phyloP scores from a whole-genome alignment of 2,888 invertebrate genomes.

The Cantharis rustica region DNA sequence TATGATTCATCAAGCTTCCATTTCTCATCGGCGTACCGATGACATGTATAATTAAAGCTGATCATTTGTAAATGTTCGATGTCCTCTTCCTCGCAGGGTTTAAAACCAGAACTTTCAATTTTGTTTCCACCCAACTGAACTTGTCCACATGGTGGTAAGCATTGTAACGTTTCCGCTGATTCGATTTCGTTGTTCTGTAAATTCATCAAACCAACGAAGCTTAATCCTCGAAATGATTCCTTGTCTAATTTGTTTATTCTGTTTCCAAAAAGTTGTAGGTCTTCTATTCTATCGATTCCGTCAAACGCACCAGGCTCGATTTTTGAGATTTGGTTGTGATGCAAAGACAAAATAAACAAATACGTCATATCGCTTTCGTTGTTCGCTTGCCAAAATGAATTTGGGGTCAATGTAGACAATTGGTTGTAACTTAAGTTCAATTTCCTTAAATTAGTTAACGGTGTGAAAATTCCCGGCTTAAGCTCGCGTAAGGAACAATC shows the following conservation, averaged over 20 bases:
- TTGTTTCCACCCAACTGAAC: constrained; percentile 15
- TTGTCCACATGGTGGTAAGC: constrained; percentile 12
- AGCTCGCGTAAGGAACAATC: constrained; percentile 5
- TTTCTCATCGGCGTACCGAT: constrained; percentile 5
- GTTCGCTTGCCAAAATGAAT: constrained; percentile 12
- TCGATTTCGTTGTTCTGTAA: constrained; percentile 16
- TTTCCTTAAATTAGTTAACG: constrained; percentile 9
- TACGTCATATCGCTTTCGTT: constrained; percentile 14
- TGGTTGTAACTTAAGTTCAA: constrained; percentile 16
- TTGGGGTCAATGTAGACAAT: constrained; percentile 7
- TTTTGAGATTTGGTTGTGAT: constrained; percentile 9
- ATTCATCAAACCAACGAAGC: constrained; percentile 11
- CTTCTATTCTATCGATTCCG: constrained; percentile 21
- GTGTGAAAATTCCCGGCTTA: constrained; percentile 5
- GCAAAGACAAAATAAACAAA: constrained; percentile 11
- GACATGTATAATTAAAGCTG: constrained; percentile 14
- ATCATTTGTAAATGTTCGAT: constrained; percentile 14
- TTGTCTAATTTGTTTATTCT: not conserved
- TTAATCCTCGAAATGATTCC: constrained; percentile 9
- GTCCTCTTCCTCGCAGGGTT: constrained; percentile 7
- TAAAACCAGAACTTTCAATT: constrained; percentile 7
- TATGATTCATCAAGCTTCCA: constrained; percentile 17
- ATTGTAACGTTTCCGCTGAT: not conserved
- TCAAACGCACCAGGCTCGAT: constrained; percentile 19
- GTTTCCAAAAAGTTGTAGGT: constrained; percentile 17